phyloP scores from a whole-genome alignment of 2,888 invertebrate species.

The Scrobipalpa atriplicella region DNA sequence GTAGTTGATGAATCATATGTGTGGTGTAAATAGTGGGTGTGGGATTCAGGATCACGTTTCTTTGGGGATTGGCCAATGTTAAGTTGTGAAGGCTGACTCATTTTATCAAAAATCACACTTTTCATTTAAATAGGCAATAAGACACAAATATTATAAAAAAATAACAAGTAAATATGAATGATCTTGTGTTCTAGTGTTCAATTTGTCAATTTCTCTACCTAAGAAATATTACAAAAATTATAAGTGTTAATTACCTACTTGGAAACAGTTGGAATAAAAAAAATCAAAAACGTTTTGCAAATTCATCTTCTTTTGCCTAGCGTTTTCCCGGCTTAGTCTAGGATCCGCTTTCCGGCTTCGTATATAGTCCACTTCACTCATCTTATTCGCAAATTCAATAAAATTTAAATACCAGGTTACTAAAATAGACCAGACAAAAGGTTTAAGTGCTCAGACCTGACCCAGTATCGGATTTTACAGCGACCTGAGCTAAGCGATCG shows the following conservation, averaged over 20 bases:
- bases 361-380: no score
- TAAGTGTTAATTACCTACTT: no score
- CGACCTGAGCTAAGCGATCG: conserved; percentile 31
- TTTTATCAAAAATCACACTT: background rate
- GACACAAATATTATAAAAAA: no score
- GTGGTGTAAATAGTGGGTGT: conserved; percentile 25
- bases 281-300: no score
- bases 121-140: background rate
- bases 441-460: background rate
- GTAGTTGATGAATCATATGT: conserved; percentile 29
- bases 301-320: no score
- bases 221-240: no score
- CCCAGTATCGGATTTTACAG: conserved; percentile 23
- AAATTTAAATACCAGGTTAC: background rate
- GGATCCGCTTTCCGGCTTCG: no score
- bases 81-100: background rate
- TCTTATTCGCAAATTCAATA: background rate
- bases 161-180: no score
- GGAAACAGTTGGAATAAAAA: no score
- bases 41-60: conserved; percentile 6
- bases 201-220: no score
- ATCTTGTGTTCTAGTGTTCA: no score
- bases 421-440: conserved; percentile 3
- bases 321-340: no score
- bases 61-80: background rate